Conservation (phyloP, 2,797 vertebrate genomes). For the Xiphorhynchus erythropygius region DNA sequence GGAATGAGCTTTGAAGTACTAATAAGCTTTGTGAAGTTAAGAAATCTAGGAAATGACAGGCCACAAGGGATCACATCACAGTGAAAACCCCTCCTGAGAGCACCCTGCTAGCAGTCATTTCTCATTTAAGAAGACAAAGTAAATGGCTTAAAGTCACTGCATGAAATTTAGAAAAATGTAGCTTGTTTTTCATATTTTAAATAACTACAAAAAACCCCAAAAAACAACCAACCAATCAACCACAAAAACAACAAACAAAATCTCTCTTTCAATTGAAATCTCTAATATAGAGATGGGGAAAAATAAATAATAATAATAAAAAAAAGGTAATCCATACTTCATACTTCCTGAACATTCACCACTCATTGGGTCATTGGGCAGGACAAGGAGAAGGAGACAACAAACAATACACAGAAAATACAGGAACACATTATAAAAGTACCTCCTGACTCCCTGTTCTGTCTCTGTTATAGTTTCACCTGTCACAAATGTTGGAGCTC, state of each 20-base stretch:
- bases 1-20: background rate
- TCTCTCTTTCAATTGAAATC: background rate
- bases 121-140: background rate
- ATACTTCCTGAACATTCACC: background rate
- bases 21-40: background rate
- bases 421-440: background rate
- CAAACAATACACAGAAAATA: background rate
- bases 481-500: background rate
- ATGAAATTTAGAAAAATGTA: background rate
- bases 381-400: accelerated
- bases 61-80: background rate
- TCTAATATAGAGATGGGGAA: background rate
- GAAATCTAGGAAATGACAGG: background rate
- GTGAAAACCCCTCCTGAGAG: background rate
- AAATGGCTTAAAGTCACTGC: background rate
- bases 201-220: background rate
- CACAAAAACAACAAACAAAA: background rate
- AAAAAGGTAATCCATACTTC: background rate
- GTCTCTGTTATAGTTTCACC: background rate
- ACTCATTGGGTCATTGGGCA: background rate
- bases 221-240: no score
- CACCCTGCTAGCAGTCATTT: background rate
- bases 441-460: background rate
- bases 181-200: background rate
- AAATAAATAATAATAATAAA: background rate